phyloP scores from a whole-genome alignment of 2,113 vertebrate species.

The Chloroceryle aenea region DNA sequence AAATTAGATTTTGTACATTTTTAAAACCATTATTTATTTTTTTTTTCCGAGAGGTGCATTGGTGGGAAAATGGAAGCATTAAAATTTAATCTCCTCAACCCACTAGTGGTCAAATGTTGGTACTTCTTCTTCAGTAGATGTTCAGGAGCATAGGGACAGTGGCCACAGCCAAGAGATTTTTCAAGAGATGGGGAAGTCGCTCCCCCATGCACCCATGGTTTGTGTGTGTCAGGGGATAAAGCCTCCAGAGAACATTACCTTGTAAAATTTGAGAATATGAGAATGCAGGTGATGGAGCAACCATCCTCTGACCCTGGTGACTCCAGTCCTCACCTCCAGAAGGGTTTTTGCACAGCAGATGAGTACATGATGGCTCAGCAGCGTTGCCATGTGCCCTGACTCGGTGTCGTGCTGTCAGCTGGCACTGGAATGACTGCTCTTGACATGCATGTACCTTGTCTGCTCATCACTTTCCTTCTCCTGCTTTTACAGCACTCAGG shows the following conservation, averaged over 20 bases:
- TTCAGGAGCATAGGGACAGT: not conserved
- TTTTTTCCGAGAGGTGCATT: not conserved
- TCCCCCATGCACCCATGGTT: too few species aligned
- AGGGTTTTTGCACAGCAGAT: not conserved
- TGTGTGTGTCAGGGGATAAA: not conserved
- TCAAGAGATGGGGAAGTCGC: not conserved
- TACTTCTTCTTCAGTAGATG: not conserved
- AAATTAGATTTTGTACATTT: slow-evolving; percentile 71
- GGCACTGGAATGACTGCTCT: not conserved
- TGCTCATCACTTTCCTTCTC: not conserved
- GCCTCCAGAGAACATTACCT: fast-evolving
- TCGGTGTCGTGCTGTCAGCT: fast-evolving
- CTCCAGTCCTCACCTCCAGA: not conserved
- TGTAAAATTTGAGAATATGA: not conserved
- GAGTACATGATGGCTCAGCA: fast-evolving
- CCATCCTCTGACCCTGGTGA: not conserved
- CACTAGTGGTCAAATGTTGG: not conserved
- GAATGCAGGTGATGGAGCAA: fast-evolving
- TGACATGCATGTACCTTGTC: fast-evolving
- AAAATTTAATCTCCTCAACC: slow-evolving; percentile 8
- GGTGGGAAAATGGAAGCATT: not conserved
- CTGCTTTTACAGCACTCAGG: not conserved
- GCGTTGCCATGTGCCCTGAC: not conserved
- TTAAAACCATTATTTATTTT: slow-evolving; percentile 39
- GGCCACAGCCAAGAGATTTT: not conserved